Percentiles rank a stretch among this genome's conserved stretches.
phyloP scores from a whole-genome alignment of 2,797 vertebrate genomes.

The Otus scops region DNA sequence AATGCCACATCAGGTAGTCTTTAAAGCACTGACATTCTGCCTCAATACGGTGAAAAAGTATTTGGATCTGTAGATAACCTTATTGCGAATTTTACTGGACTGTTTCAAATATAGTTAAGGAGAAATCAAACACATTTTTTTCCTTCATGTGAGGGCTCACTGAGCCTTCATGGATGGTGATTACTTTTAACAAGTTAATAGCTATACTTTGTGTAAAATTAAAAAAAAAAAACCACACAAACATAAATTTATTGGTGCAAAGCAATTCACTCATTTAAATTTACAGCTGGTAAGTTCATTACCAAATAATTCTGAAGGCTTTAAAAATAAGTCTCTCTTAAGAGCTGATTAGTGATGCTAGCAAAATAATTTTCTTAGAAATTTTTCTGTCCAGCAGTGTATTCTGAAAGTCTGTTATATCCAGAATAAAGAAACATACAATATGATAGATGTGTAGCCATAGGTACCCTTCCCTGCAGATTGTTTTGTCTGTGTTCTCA shows the following conservation, averaged over 20 bases:
- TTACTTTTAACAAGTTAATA: neutral
- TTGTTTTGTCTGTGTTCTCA: neutral
- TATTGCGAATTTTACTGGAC: neutral
- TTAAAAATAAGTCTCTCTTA: neutral
- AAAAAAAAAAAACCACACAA: neutral
- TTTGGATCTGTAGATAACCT: neutral
- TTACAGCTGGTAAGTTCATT: neutral
- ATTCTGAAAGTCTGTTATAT: neutral
- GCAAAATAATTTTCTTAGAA: neutral
- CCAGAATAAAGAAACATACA: neutral
- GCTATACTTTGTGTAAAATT: neutral
- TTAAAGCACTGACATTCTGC: neutral
- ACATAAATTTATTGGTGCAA: neutral
- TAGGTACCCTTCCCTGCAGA: neutral
- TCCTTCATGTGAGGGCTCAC: neutral
- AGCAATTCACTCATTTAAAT: neutral
- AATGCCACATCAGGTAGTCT: neutral
- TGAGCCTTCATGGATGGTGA: neutral
- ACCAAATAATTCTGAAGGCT: neutral
- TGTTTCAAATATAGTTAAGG: neutral
- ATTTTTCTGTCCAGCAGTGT: neutral
- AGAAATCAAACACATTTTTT: neutral
- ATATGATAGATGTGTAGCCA: neutral
- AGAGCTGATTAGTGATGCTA: neutral
- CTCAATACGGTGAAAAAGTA: neutral